Conservation (phyloP, 2,113 vertebrate genomes). For the Globicephala melas region DNA sequence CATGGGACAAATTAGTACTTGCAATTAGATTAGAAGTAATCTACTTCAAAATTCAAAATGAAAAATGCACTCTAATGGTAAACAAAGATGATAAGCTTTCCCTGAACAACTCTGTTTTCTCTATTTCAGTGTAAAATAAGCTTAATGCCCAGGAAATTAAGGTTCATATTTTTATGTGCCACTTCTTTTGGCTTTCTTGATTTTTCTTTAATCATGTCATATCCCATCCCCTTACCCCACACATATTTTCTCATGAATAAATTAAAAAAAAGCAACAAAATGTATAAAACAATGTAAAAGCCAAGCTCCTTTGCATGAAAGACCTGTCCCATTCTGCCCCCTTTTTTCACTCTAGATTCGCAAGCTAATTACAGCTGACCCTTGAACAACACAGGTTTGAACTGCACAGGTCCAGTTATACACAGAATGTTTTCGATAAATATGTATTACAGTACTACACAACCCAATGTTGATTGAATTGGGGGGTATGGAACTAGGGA, state of each 20-base stretch:
- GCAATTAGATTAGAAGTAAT: slow-evolving; percentile 64
- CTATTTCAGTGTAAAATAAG: neutral
- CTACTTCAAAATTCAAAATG: slow-evolving; percentile 60
- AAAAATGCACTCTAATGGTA: slow-evolving; percentile 39
- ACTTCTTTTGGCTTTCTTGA: neutral
- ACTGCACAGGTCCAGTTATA: neutral
- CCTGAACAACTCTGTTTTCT: neutral
- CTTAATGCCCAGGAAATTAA: neutral
- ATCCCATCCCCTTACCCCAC: neutral
- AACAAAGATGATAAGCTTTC: slow-evolving; percentile 60
- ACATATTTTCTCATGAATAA: neutral
- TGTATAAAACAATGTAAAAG: neutral
- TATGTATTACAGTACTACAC: neutral
- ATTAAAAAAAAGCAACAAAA: neutral
- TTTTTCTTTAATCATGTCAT: neutral
- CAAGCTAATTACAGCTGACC: neutral
- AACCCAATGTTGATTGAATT: neutral
- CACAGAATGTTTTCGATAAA: neutral
- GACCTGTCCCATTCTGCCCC: neutral
- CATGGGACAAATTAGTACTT: slow-evolving; percentile 61
- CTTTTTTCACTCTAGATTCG: neutral
- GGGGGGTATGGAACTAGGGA: neutral
- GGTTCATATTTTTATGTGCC: neutral
- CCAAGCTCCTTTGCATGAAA: neutral
- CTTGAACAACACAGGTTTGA: neutral